These are phyloP conservation scores for Liasis olivaceus DNA, from an alignment of 2,797 vertebrate genomes.

Conservation along the genomic window DNA sequence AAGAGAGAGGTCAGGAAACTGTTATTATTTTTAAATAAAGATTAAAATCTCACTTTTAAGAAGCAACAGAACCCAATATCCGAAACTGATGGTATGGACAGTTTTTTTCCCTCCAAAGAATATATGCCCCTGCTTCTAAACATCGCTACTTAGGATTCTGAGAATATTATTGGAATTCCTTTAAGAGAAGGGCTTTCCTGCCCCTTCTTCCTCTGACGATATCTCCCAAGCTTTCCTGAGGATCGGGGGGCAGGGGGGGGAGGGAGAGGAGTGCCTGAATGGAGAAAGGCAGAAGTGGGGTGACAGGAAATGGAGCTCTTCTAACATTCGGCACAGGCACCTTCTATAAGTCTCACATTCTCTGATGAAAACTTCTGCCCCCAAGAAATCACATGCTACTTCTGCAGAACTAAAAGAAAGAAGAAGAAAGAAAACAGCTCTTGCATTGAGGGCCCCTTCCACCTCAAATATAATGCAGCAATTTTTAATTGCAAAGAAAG, in stretches of 20 bases:
- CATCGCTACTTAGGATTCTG: not conserved
- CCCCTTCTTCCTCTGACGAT: not conserved
- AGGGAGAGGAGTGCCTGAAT: not conserved
- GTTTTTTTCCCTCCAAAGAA: not conserved
- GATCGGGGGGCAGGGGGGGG: no score
- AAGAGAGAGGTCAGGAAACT: conserved; percentile 25
- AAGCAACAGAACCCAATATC: conserved; percentile 47
- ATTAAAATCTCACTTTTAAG: conserved; percentile 52
- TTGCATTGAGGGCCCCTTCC: not conserved
- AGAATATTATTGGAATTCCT: not conserved
- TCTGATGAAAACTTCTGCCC: not conserved
- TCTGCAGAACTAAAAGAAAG: not conserved
- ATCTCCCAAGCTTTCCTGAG: not conserved
- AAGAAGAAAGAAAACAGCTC: not conserved
- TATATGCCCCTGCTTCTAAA: not conserved
- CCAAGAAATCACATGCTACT: not conserved
- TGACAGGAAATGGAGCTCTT: no score
- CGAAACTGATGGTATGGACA: conserved; percentile 40
- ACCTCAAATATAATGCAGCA: not conserved
- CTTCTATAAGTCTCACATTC: not conserved
- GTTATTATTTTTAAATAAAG: conserved; percentile 45
- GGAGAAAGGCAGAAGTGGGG: no score
- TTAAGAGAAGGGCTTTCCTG: not conserved
- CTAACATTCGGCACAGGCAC: not conserved
- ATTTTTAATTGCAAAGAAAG: conserved; percentile 13